Evolutionary conservation across 2,888 invertebrate genomes (phyloP), one percentile per base, ranked within the genome.

Genomic region (Leistus spinibarbis): DNA sequence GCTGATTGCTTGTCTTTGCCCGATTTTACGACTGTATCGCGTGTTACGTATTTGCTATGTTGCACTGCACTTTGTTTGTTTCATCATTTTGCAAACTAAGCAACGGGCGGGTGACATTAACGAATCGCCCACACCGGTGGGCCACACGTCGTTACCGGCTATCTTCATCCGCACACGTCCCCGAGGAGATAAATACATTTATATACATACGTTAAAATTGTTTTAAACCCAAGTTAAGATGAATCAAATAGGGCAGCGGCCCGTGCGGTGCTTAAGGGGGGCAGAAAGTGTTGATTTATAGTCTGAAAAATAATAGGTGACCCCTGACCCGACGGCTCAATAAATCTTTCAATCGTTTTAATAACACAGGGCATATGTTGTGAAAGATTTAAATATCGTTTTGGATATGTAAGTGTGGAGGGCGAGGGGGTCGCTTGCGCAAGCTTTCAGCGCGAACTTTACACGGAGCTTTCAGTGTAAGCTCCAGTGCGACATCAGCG

Each of bases 381-480:
- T 9, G 40, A 5, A 40, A 10, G 40, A 40, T 40, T 40, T 40
- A 40, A 40, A 40, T 40, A 40, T 40, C 40, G 40, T 40, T 40
- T 40, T 40, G 7, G 40, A 40, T 40, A 40, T 40, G 40, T 10
- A 7, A 40, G 40, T 40, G 13, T 10, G 40, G 40, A 40, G 40
- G 40, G 40, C 7, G 40, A 40, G 40, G 60, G 20, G 16, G 69
- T n/a, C 62, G 24, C 69, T 57, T 62, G 69, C 69, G 69, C 69
- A 24, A 60, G 60, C 69, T 56, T 69, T 60, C 23, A 69, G 69
- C 69, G 69, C 69, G 27, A 69, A 69, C 60, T 69, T 69, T 62
- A 60, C 16, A 60, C 69, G 60, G 16, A 62, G 60, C 69, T 69
- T 69, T 57, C 19, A 62, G 17, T 27, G 20, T 23, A 62, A 60